Evolutionary conservation across 2,797 vertebrate species (phyloP).

Genomic region (Sebastes melanostomus): DNA sequence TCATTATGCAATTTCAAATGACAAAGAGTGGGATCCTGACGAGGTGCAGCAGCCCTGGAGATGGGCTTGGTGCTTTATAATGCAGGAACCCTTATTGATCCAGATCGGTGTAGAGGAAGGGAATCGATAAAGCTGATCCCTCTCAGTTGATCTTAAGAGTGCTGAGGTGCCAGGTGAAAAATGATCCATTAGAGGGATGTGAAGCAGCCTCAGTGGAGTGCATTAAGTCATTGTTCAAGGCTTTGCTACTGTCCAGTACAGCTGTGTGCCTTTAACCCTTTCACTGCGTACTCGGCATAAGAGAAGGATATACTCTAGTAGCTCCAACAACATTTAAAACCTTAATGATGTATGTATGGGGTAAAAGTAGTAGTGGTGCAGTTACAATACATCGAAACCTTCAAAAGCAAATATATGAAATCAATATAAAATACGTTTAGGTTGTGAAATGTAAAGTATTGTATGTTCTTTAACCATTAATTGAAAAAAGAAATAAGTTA

Average conservation of each 20-base stretch:
- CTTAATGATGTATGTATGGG: not conserved
- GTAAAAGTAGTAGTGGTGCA: not conserved
- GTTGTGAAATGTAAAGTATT: fast-evolving
- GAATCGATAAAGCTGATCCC: constrained; percentile 73
- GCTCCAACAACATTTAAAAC: not conserved
- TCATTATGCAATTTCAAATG: constrained; percentile 47
- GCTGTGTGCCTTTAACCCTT: constrained; percentile 41
- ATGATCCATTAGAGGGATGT: constrained; percentile 74
- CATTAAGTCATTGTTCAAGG: constrained; percentile 73
- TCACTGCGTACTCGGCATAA: not conserved
- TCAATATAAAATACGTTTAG: not conserved
- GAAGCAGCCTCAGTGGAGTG: constrained; percentile 64
- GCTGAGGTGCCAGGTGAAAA: constrained; percentile 77
- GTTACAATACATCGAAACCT: not conserved
- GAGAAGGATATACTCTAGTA: not conserved
- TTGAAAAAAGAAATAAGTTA: not conserved
- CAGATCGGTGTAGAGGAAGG: constrained; percentile 53
- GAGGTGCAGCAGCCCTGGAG: constrained; percentile 37
- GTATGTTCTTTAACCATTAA: not conserved
- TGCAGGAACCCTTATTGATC: constrained; percentile 71
- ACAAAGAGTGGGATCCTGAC: constrained; percentile 38
- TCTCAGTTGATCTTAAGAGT: constrained; percentile 76
- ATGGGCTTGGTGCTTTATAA: constrained; percentile 56
- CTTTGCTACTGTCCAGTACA: constrained; percentile 45
- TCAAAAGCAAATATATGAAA: not conserved